Evolutionary conservation across 2,113 vertebrate genomes (phyloP), one percentile per base, ranked within the genome.

Genomic region (Petrocephalus microphthalmus): DNA sequence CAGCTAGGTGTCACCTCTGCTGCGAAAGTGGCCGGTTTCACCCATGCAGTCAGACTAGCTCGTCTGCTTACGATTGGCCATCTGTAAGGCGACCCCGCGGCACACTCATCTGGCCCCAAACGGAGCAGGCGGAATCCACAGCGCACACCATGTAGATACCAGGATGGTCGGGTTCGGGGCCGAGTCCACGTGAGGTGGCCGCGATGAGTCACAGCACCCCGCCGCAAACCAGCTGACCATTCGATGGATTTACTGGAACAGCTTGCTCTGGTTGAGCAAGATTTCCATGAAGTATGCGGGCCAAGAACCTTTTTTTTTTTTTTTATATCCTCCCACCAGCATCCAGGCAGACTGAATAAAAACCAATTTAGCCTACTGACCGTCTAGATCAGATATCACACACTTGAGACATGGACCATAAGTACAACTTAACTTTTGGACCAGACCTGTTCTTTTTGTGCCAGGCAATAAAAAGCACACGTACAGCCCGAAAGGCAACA

Each of bases 371-470:
- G 81, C 81, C 81, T 49, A 47, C 81, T 83, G 81, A 49, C 45
- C 37, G 45, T 83, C 81, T 49, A 83, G 42, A 83, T 83, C 81
- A 83, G 37, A 83, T 82, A 45, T 49, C 81, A 22, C 81, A 20
- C 19, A 22, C 37, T 83, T 1, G 45, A 83, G 67, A 87, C 33
- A 42, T 42, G 15, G 71, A 78, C 29, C 25, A 10, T 52, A 29
- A 89, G 84, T 78, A 45, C 49, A 45, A 25, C 47, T 52, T 85
- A 53, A 89, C 64, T 78, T 89, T 74, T 89, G 37, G 45, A n/a
- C 45, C 81, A 47, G 81, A 49, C 20, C 1, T 45, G 45, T 83
- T n/a, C 37, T 49, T 47, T 83, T 22, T 4, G 81, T 49, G 20
- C 78, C 45, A 47, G 78, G 45, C 78, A 49, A 83, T 49, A 20